These are phyloP conservation scores for Rhadina sibilatrix DNA, from an alignment of 2,113 vertebrate genomes.

Conservation along the genomic window DNA sequence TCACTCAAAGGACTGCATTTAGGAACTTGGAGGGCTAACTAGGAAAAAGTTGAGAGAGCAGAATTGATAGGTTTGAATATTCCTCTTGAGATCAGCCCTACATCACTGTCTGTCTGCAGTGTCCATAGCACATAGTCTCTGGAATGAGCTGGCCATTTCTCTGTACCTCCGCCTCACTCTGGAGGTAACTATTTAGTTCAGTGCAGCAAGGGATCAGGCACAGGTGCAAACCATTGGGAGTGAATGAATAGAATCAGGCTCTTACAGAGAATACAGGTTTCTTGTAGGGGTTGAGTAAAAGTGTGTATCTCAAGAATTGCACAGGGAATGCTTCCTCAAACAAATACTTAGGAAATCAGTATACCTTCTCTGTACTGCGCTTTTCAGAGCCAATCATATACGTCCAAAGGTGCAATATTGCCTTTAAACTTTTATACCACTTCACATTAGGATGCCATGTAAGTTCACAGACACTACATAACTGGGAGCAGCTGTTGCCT, in stretches of 20 bases:
- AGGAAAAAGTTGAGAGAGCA: neutral
- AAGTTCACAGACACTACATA: neutral
- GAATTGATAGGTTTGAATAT: neutral
- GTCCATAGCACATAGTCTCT: neutral
- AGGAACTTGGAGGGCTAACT: neutral
- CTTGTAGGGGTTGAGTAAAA: neutral
- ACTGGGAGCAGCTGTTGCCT: neutral
- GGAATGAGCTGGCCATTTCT: neutral
- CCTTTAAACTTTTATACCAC: neutral
- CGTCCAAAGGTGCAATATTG: neutral
- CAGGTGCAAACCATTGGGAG: neutral
- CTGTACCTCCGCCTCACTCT: neutral
- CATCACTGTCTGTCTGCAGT: neutral
- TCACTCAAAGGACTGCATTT: neutral
- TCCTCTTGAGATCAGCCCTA: neutral
- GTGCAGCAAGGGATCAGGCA: neutral
- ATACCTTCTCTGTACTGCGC: neutral
- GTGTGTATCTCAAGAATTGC: neutral
- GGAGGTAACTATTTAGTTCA: neutral
- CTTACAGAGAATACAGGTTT: neutral
- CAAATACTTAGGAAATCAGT: neutral
- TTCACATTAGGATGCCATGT: neutral
- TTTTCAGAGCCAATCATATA: neutral
- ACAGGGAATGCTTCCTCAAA: neutral
- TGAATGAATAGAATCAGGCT: neutral